Conservation (phyloP, 2,888 invertebrate genomes). For the Cantharis rufa region DNA sequence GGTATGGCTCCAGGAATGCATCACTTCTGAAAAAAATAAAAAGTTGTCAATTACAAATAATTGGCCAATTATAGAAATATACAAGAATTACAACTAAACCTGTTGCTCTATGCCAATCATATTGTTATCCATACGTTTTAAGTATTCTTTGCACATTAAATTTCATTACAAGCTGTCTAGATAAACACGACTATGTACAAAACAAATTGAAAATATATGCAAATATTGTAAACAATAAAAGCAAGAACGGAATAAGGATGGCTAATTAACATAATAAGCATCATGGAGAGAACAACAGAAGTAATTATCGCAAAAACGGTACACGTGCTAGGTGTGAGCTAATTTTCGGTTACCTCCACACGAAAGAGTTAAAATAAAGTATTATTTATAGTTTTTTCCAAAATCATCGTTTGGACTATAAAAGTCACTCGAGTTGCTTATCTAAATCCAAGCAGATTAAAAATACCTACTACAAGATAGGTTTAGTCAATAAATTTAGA, state of each 20-base stretch:
- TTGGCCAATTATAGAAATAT: neutral
- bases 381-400: neutral
- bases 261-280: neutral
- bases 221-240: neutral
- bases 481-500: neutral
- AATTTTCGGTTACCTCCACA: neutral
- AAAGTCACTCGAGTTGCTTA: neutral
- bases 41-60: constrained; percentile 3
- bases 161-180: neutral
- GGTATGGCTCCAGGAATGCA: constrained; percentile 75
- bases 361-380: neutral
- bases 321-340: neutral
- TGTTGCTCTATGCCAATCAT: neutral
- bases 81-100: neutral
- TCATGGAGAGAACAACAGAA: neutral
- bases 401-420: neutral
- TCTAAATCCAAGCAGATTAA: neutral
- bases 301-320: neutral
- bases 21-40: constrained; percentile 65
- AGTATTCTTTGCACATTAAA: neutral
- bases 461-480: neutral
- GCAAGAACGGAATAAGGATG: neutral
- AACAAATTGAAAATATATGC: neutral
- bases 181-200: neutral
- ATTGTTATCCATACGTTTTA: neutral